phyloP scores from a whole-genome alignment of 2,888 invertebrate genomes.

The Teinopalpus imperialis region DNA sequence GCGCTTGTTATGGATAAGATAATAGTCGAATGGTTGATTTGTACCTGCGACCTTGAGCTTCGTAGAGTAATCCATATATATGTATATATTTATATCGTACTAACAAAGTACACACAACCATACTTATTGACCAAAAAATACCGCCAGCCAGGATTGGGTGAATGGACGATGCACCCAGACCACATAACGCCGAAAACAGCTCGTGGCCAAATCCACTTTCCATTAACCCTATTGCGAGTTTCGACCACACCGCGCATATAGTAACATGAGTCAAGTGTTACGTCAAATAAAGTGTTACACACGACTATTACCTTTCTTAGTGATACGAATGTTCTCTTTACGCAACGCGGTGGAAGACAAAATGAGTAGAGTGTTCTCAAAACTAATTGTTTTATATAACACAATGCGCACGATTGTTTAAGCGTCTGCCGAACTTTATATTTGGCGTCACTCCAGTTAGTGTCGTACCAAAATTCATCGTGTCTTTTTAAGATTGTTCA shows the following conservation, averaged over 20 bases:
- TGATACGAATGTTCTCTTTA: constrained; percentile 29
- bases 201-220: constrained; percentile 62
- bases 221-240: constrained; percentile 39
- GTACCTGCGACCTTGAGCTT: no score
- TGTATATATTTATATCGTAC: no score
- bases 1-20: no score
- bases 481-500: not conserved
- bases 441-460: constrained; percentile 36
- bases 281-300: constrained; percentile 26
- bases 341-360: constrained; percentile 25
- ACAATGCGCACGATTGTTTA: constrained; percentile 28
- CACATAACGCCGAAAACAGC: constrained; percentile 40
- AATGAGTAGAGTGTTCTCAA: constrained; percentile 30
- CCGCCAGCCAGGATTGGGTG: constrained; percentile 30
- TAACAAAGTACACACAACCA: no score
- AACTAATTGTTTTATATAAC: constrained; percentile 45
- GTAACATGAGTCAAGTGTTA: constrained; percentile 33
- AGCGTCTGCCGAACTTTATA: constrained; percentile 30
- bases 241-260: constrained; percentile 33
- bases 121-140: constrained; percentile 28
- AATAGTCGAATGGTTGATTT: no score
- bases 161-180: constrained; percentile 30
- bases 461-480: constrained; percentile 34
- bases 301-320: constrained; percentile 31
- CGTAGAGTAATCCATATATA: no score